Percentiles rank a stretch among this genome's conserved stretches.
Evolutionary conservation across 2,797 vertebrate genomes (phyloP).

Genomic region (Sternarchorhynchus goeldii): DNA sequence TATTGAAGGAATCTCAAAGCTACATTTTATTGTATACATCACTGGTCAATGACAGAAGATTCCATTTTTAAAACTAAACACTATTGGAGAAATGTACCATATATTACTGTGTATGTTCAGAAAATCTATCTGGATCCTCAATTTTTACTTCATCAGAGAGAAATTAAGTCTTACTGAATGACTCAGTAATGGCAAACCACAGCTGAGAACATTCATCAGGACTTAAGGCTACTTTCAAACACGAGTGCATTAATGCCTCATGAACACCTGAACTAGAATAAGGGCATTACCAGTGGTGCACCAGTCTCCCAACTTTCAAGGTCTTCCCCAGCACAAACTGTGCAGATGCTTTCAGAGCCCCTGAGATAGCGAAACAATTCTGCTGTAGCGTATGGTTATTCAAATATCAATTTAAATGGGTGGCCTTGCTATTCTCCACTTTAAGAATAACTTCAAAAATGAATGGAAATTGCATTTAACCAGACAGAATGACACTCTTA

Average conservation of each 20-base stretch:
- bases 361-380: constrained; percentile 42
- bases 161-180: not conserved
- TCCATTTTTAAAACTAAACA: too few species aligned
- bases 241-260: constrained; percentile 2
- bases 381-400: constrained; percentile 41
- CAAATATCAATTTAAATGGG: constrained; percentile 56
- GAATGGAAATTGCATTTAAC: constrained; percentile 53
- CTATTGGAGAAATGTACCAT: too few species aligned
- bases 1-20: constrained; percentile 14
- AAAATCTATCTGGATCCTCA: too few species aligned
- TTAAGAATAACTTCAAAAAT: constrained; percentile 51
- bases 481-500: constrained; percentile 49
- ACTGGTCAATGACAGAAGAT: too few species aligned
- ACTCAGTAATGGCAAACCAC: not conserved
- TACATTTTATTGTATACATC: not conserved
- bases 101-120: too few species aligned
- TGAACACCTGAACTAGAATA: constrained; percentile 3
- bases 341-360: constrained; percentile 31
- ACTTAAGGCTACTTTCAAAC: not conserved
- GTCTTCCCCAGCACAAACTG: constrained; percentile 59
- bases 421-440: constrained; percentile 57
- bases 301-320: constrained; percentile 66
- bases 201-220: not conserved
- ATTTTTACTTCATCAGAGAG: not conserved
- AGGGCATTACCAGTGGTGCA: constrained; percentile 28